phyloP scores from a whole-genome alignment of 2,797 vertebrate genomes.

The Coluber constrictor region DNA sequence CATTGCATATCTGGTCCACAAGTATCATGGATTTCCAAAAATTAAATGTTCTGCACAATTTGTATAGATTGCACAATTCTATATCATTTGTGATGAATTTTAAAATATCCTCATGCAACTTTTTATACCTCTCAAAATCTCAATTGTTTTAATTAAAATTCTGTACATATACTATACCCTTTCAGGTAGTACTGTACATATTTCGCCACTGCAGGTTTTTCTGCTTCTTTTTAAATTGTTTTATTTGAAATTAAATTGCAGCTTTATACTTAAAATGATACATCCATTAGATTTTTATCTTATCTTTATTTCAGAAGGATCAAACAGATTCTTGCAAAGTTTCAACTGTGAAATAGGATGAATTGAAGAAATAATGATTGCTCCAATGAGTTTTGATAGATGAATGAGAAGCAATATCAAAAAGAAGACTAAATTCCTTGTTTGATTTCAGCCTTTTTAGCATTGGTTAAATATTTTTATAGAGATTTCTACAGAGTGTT shows the following conservation, averaged over 20 bases:
- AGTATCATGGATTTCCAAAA: background rate
- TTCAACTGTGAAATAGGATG: background rate
- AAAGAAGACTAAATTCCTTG: background rate
- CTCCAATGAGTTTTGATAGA: background rate
- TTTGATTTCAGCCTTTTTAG: background rate
- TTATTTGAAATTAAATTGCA: background rate
- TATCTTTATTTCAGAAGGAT: background rate
- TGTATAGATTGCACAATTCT: background rate
- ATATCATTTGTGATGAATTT: background rate
- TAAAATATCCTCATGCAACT: background rate
- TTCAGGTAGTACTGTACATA: background rate
- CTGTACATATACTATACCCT: background rate
- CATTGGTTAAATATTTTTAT: background rate
- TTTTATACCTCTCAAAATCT: background rate
- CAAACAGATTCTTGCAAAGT: background rate
- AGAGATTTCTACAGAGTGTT: background rate
- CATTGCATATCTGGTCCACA: background rate
- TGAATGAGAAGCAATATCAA: background rate
- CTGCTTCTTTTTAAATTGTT: background rate
- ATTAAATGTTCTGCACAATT: background rate
- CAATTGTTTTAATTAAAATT: background rate
- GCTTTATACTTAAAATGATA: background rate
- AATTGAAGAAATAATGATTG: background rate
- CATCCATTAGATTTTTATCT: background rate
- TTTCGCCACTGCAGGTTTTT: background rate